These are phyloP conservation scores for Atopsyche davidsoni DNA, from an alignment of 1,140 invertebrate species.

Conservation along the genomic window DNA sequence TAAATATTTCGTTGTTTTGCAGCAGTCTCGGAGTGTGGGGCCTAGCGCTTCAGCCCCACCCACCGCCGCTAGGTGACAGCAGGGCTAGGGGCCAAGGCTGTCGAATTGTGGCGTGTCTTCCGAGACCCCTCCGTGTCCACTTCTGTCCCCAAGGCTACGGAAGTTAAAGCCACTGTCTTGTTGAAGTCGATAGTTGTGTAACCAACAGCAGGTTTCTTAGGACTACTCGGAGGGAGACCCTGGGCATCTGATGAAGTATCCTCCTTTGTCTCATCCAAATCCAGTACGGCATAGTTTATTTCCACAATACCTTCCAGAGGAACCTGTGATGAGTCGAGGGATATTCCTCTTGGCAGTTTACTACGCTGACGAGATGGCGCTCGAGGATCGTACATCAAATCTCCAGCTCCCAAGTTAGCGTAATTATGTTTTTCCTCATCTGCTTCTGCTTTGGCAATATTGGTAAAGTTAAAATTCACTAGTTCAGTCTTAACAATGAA, in stretches of 20 bases:
- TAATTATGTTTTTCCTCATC: slow-evolving; percentile 37
- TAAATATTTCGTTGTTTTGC: slow-evolving; percentile 1
- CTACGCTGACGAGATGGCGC: slow-evolving; percentile 35
- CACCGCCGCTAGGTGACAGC: slow-evolving; percentile 24
- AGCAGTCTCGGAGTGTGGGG: slow-evolving; percentile 9
- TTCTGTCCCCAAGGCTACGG: slow-evolving; percentile 41
- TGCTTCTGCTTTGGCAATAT: slow-evolving; percentile 29
- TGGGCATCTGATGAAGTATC: slow-evolving; percentile 24
- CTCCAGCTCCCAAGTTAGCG: slow-evolving; percentile 35
- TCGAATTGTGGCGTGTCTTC: slow-evolving; percentile 44
- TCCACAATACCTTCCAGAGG: slow-evolving; percentile 26
- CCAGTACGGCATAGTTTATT: slow-evolving; percentile 29
- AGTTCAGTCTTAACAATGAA: slow-evolving; percentile 3
- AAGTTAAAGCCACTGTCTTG: slow-evolving; percentile 79
- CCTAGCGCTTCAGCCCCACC: slow-evolving; percentile 23
- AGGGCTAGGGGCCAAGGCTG: slow-evolving; percentile 23
- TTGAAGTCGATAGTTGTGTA: slow-evolving; percentile 94
- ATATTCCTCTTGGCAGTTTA: slow-evolving; percentile 35
- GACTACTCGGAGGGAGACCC: slow-evolving; percentile 44
- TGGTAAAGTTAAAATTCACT: slow-evolving; percentile 28
- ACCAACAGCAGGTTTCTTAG: slow-evolving; percentile 55
- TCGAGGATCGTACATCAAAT: slow-evolving; percentile 31
- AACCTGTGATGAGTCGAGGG: slow-evolving; percentile 15
- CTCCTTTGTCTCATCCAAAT: slow-evolving; percentile 39
- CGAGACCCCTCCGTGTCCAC: slow-evolving; percentile 34